Percentiles rank a stretch among this genome's conserved stretches.
Conservation (phyloP, 2,888 invertebrate genomes). For the Cantharis rufa region DNA sequence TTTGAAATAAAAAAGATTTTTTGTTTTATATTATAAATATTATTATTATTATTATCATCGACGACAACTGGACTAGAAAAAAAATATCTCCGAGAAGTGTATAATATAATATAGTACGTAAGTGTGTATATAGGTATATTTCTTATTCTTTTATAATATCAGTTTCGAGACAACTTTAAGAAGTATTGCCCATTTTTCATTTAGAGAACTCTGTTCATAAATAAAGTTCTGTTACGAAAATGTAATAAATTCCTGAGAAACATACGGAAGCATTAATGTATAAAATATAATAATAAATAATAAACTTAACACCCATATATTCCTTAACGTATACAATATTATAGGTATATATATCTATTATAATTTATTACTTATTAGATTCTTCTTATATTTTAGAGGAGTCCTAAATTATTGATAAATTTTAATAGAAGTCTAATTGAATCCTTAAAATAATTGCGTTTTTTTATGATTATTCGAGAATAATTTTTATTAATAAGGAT, state of each 20-base stretch:
- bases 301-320: not conserved
- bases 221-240: conserved; percentile 8
- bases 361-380: too few relatives aligned
- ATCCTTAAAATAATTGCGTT: too few relatives aligned
- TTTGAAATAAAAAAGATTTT: not conserved
- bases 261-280: not conserved
- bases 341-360: too few relatives aligned
- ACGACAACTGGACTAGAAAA: not conserved
- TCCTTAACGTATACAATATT: too few relatives aligned
- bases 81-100: not conserved
- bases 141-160: not conserved
- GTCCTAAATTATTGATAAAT: too few relatives aligned
- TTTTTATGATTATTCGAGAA: too few relatives aligned
- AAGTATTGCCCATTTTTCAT: conserved; percentile 23
- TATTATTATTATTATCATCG: too few relatives aligned
- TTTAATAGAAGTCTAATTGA: too few relatives aligned
- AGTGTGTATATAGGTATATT: not conserved
- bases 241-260: conserved; percentile 1
- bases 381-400: too few relatives aligned
- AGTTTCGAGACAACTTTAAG: conserved; percentile 22
- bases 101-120: too few relatives aligned
- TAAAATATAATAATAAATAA: not conserved
- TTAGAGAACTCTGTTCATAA: conserved; percentile 21
- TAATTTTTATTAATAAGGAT: too few relatives aligned
- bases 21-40: too few relatives aligned